Conservation (phyloP, 2,888 invertebrate genomes). For the Megalurothrips usitatus region DNA sequence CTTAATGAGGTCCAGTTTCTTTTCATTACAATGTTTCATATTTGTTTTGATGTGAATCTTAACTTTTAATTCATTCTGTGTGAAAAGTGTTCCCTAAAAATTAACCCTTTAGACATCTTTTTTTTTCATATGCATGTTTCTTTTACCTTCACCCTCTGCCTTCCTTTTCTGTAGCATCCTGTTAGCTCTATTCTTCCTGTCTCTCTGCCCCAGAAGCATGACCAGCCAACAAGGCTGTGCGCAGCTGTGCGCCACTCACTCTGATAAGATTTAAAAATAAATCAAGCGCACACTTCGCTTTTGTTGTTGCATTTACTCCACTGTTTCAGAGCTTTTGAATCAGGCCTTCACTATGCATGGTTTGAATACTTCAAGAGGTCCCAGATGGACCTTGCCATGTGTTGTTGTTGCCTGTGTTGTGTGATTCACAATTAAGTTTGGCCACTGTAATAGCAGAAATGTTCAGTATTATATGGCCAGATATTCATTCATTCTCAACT, state of each 20-base stretch:
- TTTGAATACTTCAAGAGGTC: slow-evolving; percentile 12
- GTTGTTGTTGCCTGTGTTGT: slow-evolving; percentile 16
- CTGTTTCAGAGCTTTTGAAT: slow-evolving; percentile 17
- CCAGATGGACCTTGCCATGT: not conserved
- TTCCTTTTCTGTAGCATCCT: slow-evolving; percentile 3
- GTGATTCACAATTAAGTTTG: not conserved
- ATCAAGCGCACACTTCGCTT: slow-evolving; percentile 19
- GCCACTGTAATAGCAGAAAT: slow-evolving; percentile 12
- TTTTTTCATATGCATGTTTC: slow-evolving; percentile 36
- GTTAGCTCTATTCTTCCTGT: slow-evolving; percentile 34
- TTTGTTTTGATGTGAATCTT: slow-evolving; percentile 9
- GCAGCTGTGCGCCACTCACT: slow-evolving; percentile 21
- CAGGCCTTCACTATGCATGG: slow-evolving; percentile 25
- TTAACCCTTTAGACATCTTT: slow-evolving; percentile 23
- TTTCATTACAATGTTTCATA: not conserved
- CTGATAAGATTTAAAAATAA: not conserved
- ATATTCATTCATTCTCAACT: slow-evolving; percentile 14
- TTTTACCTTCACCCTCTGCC: slow-evolving; percentile 31
- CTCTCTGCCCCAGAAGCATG: slow-evolving; percentile 18
- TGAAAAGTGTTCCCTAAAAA: slow-evolving; percentile 28
- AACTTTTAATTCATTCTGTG: slow-evolving; percentile 29
- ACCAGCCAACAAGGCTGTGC: slow-evolving; percentile 21
- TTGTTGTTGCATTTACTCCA: slow-evolving; percentile 25
- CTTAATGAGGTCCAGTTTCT: not conserved
- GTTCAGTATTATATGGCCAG: slow-evolving; percentile 21